A percentile compares a stretch with the other conserved stretches of the same genome.
phyloP scores from a whole-genome alignment of 2,888 invertebrate genomes.

The Heliconius aoede region DNA sequence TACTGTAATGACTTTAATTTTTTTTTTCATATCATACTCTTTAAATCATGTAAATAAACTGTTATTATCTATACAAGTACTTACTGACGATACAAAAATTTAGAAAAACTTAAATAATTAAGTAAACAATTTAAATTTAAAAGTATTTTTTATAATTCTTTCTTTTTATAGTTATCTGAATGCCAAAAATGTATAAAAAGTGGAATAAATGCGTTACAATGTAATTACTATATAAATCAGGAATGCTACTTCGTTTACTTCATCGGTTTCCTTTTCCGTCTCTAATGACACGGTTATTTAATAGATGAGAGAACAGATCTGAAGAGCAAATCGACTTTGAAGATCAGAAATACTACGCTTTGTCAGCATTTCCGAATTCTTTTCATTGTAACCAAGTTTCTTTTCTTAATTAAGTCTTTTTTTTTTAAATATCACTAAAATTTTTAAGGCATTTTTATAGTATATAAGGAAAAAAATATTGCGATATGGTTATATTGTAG shows the following conservation, averaged over 20 bases:
- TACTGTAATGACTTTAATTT: no score
- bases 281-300: slow-evolving; percentile 40
- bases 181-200: neutral
- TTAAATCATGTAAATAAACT: neutral
- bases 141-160: no score
- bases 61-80: neutral
- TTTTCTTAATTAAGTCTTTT: slow-evolving; percentile 22
- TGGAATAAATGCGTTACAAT: neutral
- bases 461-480: neutral
- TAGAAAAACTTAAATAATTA: neutral
- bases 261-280: slow-evolving; percentile 36
- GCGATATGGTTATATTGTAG: neutral
- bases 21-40: neutral
- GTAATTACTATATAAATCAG: neutral
- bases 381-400: slow-evolving; percentile 14
- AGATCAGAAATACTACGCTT: slow-evolving; percentile 39
- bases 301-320: slow-evolving; percentile 42
- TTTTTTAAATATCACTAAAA: neutral
- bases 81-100: neutral
- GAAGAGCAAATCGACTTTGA: slow-evolving; percentile 43
- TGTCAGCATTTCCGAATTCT: slow-evolving; percentile 37
- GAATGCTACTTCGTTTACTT: slow-evolving; percentile 36
- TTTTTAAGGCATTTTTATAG: neutral
- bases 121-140: neutral
- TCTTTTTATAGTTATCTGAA: no score